phyloP scores from a whole-genome alignment of 2,797 vertebrate species.

The Coilia nasus region DNA sequence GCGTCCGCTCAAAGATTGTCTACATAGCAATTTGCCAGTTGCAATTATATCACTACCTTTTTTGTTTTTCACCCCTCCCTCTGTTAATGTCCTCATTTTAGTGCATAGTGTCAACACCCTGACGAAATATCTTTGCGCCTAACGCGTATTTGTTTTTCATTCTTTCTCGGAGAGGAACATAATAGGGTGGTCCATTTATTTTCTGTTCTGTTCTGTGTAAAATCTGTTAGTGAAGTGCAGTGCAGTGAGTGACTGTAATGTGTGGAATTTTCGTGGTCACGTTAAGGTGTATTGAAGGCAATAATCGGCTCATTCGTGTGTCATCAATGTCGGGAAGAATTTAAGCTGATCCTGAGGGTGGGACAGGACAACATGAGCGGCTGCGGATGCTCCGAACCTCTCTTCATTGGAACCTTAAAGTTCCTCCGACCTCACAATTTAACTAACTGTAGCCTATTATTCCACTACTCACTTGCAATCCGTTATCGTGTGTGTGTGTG shows the following conservation, averaged over 20 bases:
- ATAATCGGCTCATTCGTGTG: neutral
- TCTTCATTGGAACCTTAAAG: neutral
- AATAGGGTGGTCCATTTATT: no score
- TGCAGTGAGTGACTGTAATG: no score
- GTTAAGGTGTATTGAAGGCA: neutral
- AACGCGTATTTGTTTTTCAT: neutral
- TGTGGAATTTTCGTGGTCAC: no score
- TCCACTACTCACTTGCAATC: neutral
- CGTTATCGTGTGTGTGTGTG: neutral
- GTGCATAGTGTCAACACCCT: neutral
- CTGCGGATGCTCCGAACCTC: neutral
- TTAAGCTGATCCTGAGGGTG: neutral
- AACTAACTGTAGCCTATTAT: neutral
- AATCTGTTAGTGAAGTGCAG: no score
- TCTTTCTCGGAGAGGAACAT: neutral
- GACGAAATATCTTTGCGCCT: neutral
- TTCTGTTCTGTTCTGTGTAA: no score
- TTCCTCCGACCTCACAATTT: neutral
- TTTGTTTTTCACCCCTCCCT: no score
- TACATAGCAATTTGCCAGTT: conserved; percentile 3
- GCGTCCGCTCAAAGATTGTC: neutral
- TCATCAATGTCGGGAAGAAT: neutral
- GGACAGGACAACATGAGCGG: neutral
- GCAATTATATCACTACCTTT: neutral
- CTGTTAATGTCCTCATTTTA: neutral